A percentile compares a stretch with the other conserved stretches of the same genome.
These are phyloP conservation scores for Fulmarus glacialis DNA, from an alignment of 2,113 vertebrate species.

Conservation along the genomic window DNA sequence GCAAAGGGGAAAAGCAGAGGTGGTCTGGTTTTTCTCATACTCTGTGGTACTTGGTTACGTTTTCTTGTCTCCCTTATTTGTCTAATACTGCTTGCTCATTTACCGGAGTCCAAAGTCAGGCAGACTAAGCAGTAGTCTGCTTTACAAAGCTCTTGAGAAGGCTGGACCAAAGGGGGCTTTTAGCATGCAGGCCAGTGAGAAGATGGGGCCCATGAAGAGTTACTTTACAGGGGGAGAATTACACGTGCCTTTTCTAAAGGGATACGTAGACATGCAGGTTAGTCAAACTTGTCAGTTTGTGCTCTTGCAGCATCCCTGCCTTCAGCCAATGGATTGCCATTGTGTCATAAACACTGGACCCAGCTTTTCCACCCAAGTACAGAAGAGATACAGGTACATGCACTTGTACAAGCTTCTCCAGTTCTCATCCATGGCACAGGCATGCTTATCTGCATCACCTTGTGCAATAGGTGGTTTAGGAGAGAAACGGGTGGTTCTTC, in stretches of 20 bases:
- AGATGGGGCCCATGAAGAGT: not conserved
- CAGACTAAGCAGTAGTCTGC: not conserved
- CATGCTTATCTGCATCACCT: not conserved
- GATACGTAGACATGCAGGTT: not conserved
- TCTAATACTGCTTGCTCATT: not conserved
- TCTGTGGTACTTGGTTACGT: not conserved
- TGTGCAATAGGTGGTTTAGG: not conserved
- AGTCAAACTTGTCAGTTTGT: not conserved
- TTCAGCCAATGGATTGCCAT: not conserved
- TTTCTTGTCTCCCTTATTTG: not conserved
- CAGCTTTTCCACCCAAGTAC: not conserved
- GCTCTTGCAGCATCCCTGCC: not conserved
- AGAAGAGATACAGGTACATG: fast-evolving
- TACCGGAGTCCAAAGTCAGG: not conserved
- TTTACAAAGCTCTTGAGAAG: not conserved
- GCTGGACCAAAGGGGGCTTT: not conserved
- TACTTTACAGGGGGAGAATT: not conserved
- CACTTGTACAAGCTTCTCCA: not conserved
- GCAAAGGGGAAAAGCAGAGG: not conserved
- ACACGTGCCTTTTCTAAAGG: not conserved
- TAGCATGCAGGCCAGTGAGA: fast-evolving
- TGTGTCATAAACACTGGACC: not conserved
- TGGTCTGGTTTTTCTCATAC: not conserved
- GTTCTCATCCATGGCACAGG: not conserved
- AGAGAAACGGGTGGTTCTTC: fast-evolving